These are phyloP conservation scores for Aleadryas rufinucha DNA, from an alignment of 2,113 vertebrate species.

Conservation along the genomic window DNA sequence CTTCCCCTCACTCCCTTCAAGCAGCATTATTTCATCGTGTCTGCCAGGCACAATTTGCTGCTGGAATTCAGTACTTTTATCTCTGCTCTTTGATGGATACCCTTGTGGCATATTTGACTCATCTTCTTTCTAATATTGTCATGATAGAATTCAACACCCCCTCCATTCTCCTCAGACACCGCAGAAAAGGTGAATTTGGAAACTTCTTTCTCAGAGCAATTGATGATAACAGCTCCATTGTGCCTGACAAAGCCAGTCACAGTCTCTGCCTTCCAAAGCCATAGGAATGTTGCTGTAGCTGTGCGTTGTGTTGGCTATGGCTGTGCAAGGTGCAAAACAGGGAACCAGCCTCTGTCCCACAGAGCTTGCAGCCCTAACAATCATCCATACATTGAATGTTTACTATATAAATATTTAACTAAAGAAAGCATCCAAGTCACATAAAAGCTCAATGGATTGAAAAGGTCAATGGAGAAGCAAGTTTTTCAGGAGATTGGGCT, in stretches of 20 bases:
- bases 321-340: background rate
- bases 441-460: background rate
- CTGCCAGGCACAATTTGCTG: constrained; percentile 38
- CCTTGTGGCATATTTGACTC: constrained; percentile 11
- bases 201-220: background rate
- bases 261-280: background rate
- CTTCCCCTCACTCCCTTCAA: constrained; percentile 10
- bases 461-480: constrained; percentile 34
- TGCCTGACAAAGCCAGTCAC: background rate
- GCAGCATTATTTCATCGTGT: background rate
- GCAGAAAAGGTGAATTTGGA: constrained; percentile 8
- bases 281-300: background rate
- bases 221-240: background rate
- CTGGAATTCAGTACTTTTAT: constrained; percentile 36
- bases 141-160: constrained; percentile 1
- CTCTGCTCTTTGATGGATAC: constrained; percentile 19
- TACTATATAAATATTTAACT: constrained; percentile 16
- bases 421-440: background rate
- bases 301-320: background rate
- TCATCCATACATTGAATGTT: background rate
- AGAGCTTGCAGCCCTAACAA: background rate
- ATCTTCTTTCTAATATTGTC: constrained; percentile 20
- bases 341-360: background rate
- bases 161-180: constrained; percentile 9
- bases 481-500: background rate